phyloP scores from a whole-genome alignment of 1,140 invertebrate genomes.

The Lysiphlebus fabarum region DNA sequence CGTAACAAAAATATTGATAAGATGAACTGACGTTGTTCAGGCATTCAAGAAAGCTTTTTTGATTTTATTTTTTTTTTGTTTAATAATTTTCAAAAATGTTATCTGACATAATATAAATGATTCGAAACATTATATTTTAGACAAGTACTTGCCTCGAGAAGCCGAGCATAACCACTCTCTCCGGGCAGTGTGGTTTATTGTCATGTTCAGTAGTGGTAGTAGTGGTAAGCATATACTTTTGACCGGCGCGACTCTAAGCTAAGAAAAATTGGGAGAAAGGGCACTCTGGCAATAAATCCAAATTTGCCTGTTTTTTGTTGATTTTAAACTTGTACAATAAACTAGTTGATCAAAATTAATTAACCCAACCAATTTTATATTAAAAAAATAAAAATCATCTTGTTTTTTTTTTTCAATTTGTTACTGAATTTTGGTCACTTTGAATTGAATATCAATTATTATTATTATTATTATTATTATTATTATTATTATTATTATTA shows the following conservation, averaged over 20 bases:
- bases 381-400: background rate
- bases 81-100: background rate
- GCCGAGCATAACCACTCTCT: conserved; percentile 53
- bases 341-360: no score
- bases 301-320: conserved; percentile 32
- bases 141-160: conserved; percentile 57
- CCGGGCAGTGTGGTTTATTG: conserved; percentile 56
- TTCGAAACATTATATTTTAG: conserved; percentile 32
- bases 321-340: background rate
- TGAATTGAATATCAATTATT: background rate
- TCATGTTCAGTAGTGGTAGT: conserved; percentile 57
- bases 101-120: conserved; percentile 9
- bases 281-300: conserved; percentile 54
- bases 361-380: no score
- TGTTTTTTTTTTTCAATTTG: conserved; percentile 20
- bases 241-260: conserved; percentile 57
- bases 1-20: background rate
- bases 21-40: background rate
- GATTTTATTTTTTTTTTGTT: conserved; percentile 1
- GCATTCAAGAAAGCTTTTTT: background rate
- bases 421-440: background rate
- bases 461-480: conserved; percentile 16
- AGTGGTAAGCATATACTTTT: conserved; percentile 56
- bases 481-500: conserved; percentile 13
- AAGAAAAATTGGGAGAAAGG: conserved; percentile 56